Evolutionary conservation across 2,888 invertebrate genomes (phyloP).

Genomic region (Aporophyla nigra): DNA sequence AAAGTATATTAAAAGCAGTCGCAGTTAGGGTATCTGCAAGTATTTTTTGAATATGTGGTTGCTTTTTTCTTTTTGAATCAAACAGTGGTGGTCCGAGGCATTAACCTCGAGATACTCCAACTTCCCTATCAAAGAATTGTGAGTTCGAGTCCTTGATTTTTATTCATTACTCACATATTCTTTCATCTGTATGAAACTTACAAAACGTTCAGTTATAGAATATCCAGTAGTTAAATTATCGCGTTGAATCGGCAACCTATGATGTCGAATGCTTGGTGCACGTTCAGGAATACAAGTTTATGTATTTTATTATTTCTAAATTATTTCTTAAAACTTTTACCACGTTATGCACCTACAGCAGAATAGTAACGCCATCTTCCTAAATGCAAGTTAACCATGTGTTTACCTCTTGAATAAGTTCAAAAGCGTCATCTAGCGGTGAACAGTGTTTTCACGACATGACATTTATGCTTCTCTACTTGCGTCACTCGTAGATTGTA

Average conservation of each 20-base stretch:
- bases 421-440: constrained; percentile 42
- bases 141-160: not conserved
- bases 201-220: not conserved
- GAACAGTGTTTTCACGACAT: constrained; percentile 2
- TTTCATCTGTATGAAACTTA: not conserved
- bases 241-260: not conserved
- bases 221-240: not conserved
- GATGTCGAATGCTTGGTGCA: constrained; percentile 14
- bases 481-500: not conserved
- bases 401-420: not conserved
- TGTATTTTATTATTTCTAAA: not conserved
- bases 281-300: not conserved
- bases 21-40: too few species aligned
- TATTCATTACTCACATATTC: not conserved
- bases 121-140: not conserved
- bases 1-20: not conserved
- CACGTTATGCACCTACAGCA: not conserved
- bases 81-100: not conserved
- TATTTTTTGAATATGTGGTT: not conserved
- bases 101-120: not conserved
- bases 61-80: not conserved
- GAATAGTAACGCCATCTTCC: constrained; percentile 25
- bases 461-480: not conserved
- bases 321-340: not conserved
- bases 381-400: not conserved